Percentiles rank a stretch among this genome's conserved stretches.
Conservation (phyloP, 1,140 invertebrate species). For the Dendrolimus kikuchii region DNA sequence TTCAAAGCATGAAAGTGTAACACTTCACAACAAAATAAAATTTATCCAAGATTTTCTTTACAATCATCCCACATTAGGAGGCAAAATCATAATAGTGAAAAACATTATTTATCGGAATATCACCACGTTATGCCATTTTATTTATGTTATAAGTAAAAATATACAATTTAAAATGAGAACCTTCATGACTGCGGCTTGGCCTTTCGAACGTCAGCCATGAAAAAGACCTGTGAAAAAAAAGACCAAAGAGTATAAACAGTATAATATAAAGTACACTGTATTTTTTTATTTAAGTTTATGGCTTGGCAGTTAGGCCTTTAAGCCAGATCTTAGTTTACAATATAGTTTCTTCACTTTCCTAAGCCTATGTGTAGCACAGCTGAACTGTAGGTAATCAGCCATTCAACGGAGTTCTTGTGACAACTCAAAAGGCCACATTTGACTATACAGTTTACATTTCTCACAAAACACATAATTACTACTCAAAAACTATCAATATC, state of each 20-base stretch:
- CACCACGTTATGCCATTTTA: slow-evolving; percentile 18
- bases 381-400: too few relatives aligned
- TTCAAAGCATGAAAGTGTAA: neutral
- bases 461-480: too few relatives aligned
- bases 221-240: slow-evolving; percentile 62
- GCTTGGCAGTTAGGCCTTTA: too few relatives aligned
- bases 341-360: too few relatives aligned
- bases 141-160: slow-evolving; percentile 19
- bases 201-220: slow-evolving; percentile 67
- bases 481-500: too few relatives aligned
- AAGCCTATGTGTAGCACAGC: too few relatives aligned
- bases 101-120: slow-evolving; percentile 5
- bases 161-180: slow-evolving; percentile 43
- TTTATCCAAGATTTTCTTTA: slow-evolving; percentile 34
- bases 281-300: too few relatives aligned
- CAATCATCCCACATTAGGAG: slow-evolving; percentile 30
- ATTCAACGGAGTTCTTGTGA: too few relatives aligned
- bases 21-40: slow-evolving; percentile 2
- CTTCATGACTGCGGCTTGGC: slow-evolving; percentile 66
- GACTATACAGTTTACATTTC: too few relatives aligned
- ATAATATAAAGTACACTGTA: neutral
- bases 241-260: neutral
- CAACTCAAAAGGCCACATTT: too few relatives aligned
- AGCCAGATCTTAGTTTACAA: too few relatives aligned
- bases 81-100: neutral